Conservation (phyloP, 2,888 invertebrate genomes). For the Apodemia duryi region DNA sequence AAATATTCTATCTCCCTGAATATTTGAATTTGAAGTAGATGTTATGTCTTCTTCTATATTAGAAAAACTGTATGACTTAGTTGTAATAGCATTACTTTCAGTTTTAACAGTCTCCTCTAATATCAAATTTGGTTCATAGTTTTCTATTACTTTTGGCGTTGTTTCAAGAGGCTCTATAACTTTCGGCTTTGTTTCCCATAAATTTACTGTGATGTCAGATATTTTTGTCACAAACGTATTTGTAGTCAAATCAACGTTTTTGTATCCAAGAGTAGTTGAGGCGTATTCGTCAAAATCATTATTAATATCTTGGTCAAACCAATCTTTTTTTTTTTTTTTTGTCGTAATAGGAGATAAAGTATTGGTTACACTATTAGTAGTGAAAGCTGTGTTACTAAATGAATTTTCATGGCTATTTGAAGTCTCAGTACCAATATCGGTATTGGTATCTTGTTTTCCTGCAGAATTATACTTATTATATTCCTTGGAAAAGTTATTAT, state of each 20-base stretch:
- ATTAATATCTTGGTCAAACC: background rate
- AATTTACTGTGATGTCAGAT: background rate
- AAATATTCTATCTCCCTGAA: background rate
- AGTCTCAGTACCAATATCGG: background rate
- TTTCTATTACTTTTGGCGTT: background rate
- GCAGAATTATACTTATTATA: slow-evolving; percentile 1
- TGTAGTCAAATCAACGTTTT: background rate
- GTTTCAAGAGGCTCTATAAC: too few relatives aligned
- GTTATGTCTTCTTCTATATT: background rate
- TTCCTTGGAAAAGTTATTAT: slow-evolving; percentile 50
- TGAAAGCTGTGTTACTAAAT: background rate
- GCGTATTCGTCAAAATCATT: background rate
- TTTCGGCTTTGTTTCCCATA: background rate
- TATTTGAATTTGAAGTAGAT: background rate
- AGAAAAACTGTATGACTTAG: background rate
- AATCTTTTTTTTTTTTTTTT: background rate
- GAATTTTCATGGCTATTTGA: background rate
- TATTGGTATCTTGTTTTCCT: background rate
- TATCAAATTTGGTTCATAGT: background rate
- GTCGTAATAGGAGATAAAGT: background rate
- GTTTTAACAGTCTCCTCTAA: background rate
- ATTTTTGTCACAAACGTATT: background rate
- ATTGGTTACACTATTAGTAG: background rate
- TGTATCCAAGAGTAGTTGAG: background rate
- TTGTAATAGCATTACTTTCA: background rate